Evolutionary conservation across 2,888 invertebrate genomes (phyloP).

Genomic region (Bursaphelenchus okinawaensis): DNA sequence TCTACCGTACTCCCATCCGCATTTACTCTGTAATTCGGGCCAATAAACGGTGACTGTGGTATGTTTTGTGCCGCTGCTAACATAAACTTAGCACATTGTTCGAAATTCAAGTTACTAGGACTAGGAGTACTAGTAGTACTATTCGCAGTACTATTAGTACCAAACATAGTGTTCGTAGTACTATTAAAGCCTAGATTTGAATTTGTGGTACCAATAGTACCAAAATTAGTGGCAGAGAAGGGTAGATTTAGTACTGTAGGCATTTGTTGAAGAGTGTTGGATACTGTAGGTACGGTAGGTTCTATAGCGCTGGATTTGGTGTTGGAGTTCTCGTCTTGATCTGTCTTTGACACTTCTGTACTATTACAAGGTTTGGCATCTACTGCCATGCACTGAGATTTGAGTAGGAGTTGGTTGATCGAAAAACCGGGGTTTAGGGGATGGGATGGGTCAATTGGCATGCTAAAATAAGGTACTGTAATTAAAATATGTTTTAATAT

Average conservation of each 20-base stretch:
- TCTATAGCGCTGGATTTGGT: not conserved
- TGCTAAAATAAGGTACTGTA: not conserved
- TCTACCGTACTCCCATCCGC: not conserved
- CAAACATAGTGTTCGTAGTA: not conserved
- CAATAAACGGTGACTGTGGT: not conserved
- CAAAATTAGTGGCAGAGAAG: not conserved
- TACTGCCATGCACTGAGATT: not conserved
- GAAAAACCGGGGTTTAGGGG: not conserved
- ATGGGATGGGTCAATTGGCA: not conserved
- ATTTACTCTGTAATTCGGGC: not conserved
- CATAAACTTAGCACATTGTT: not conserved
- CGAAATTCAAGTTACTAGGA: not conserved
- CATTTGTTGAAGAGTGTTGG: too few species aligned
- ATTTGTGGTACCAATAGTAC: not conserved
- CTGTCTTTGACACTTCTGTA: not conserved
- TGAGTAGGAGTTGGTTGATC: not conserved
- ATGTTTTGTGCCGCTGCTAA: not conserved
- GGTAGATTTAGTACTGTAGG: not conserved
- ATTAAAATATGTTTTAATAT: too few species aligned
- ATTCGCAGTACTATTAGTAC: not conserved
- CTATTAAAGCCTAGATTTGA: not conserved
- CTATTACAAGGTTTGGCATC: not conserved
- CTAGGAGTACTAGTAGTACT: not conserved
- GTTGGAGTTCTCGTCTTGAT: not conserved
- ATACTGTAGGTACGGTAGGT: not conserved